Evolutionary conservation across 2,888 invertebrate genomes (phyloP).

Genomic region (Acrobasis consociella): DNA sequence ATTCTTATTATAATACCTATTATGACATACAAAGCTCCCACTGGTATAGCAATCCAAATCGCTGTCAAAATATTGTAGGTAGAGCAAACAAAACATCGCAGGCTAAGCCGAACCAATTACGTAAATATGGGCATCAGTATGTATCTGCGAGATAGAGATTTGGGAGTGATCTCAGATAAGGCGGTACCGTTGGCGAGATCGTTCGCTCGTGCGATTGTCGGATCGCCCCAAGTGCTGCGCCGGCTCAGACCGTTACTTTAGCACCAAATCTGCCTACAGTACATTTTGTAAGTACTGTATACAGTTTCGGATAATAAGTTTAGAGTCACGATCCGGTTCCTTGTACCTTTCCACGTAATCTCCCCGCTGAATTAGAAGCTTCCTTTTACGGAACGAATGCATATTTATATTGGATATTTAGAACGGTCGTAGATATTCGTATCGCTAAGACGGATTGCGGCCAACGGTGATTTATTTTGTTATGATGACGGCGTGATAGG

Average conservation of each 20-base stretch:
- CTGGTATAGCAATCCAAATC: slow-evolving; percentile 8
- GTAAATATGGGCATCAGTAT: slow-evolving; percentile 25
- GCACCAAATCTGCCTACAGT: slow-evolving; percentile 80
- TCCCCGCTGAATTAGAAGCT: slow-evolving; percentile 66
- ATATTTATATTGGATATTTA: slow-evolving; percentile 58
- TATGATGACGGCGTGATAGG: slow-evolving; percentile 34
- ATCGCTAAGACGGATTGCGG: slow-evolving; percentile 47
- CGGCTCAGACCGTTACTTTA: slow-evolving; percentile 67
- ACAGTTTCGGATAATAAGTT: slow-evolving; percentile 77
- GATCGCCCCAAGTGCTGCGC: slow-evolving; percentile 49
- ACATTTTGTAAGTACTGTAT: slow-evolving; percentile 57
- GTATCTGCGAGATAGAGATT: slow-evolving; percentile 45
- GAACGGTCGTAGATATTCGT: slow-evolving; percentile 36
- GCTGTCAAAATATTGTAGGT: slow-evolving; percentile 9
- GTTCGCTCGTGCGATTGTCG: slow-evolving; percentile 60
- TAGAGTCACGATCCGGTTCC: slow-evolving; percentile 73
- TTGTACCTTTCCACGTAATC: slow-evolving; percentile 71
- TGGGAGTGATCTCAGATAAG: slow-evolving; percentile 67
- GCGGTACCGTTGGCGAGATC: slow-evolving; percentile 68
- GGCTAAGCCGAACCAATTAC: slow-evolving; percentile 18
- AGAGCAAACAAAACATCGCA: slow-evolving; percentile 4
- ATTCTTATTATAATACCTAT: neutral
- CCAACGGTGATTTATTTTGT: slow-evolving; percentile 50
- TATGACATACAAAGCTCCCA: neutral
- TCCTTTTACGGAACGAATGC: slow-evolving; percentile 67